Evolutionary conservation across 2,113 vertebrate genomes (phyloP).

Genomic region (Ifrita kowaldi): DNA sequence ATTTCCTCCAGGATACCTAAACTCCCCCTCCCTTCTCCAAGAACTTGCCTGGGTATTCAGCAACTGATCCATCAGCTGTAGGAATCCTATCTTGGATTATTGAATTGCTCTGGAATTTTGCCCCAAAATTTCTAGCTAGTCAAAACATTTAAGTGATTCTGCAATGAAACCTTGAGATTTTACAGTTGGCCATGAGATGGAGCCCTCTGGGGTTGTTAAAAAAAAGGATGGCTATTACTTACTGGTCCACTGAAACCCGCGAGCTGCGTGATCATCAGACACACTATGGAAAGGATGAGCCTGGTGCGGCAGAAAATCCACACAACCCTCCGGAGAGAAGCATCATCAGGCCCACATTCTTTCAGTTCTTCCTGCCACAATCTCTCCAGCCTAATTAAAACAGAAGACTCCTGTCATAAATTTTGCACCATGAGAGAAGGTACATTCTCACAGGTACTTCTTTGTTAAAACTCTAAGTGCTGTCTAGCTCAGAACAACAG

Average conservation of each 20-base stretch:
- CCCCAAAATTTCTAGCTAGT: slow-evolving; percentile 60
- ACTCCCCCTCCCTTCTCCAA: slow-evolving; percentile 14
- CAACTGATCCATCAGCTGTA: slow-evolving; percentile 25
- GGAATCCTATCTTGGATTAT: slow-evolving; percentile 21
- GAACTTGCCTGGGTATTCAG: slow-evolving; percentile 8
- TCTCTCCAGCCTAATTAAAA: slow-evolving; percentile 76
- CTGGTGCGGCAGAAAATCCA: slow-evolving; percentile 90
- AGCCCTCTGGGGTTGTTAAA: slow-evolving; percentile 60
- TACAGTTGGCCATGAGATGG: slow-evolving; percentile 53
- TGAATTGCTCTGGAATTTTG: neutral
- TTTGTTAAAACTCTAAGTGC: neutral
- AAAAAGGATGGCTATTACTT: slow-evolving; percentile 85
- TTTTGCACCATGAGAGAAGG: neutral
- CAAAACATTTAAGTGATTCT: slow-evolving; percentile 35
- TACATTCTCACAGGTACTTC: neutral
- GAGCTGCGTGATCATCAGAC: slow-evolving; percentile 89
- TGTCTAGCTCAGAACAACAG: neutral
- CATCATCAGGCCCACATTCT: slow-evolving; percentile 75
- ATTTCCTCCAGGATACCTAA: slow-evolving; percentile 4
- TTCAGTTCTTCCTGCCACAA: slow-evolving; percentile 86
- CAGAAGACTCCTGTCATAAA: neutral
- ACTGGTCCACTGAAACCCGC: slow-evolving; percentile 94
- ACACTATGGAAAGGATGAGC: slow-evolving; percentile 88
- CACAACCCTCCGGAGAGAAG: slow-evolving; percentile 82
- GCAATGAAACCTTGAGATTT: slow-evolving; percentile 55